These are phyloP conservation scores for Notodromas monacha DNA, from an alignment of 2,888 invertebrate species.

Conservation along the genomic window DNA sequence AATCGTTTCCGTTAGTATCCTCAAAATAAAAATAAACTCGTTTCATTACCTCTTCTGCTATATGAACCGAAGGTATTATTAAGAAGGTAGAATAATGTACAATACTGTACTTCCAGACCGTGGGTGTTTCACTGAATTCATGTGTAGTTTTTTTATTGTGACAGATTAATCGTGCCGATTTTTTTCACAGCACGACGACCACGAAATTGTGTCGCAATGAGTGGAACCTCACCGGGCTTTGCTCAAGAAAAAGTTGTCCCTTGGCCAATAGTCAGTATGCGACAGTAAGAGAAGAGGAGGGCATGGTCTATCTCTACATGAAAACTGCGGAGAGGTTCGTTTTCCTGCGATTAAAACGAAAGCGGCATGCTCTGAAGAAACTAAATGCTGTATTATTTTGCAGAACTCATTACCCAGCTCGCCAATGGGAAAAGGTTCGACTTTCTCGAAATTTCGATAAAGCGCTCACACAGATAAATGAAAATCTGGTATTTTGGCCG, in stretches of 20 bases:
- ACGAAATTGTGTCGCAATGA: slow-evolving; percentile 93
- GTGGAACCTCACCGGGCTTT: slow-evolving; percentile 83
- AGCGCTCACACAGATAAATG: slow-evolving; percentile 78
- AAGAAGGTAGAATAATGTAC: too few species aligned
- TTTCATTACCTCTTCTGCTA: too few species aligned
- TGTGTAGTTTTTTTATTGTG: too few species aligned
- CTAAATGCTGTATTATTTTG: too few species aligned
- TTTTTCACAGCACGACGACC: slow-evolving; percentile 37
- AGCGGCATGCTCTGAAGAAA: too few species aligned
- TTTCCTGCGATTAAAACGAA: background rate
- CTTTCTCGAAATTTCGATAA: slow-evolving; percentile 79
- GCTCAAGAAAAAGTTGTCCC: slow-evolving; percentile 69
- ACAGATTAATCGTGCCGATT: too few species aligned
- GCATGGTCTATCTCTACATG: slow-evolving; percentile 60
- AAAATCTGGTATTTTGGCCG: slow-evolving; percentile 81
- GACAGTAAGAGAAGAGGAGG: slow-evolving; percentile 83
- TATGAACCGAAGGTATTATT: too few species aligned
- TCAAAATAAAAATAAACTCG: too few species aligned
- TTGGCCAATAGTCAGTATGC: slow-evolving; percentile 96
- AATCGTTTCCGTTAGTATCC: too few species aligned
- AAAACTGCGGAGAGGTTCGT: slow-evolving; percentile 50
- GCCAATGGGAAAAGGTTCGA: slow-evolving; percentile 81
- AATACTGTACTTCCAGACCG: too few species aligned
- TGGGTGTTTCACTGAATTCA: too few species aligned
- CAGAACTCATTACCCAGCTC: slow-evolving; percentile 53